A percentile compares a stretch with the other conserved stretches of the same genome.
phyloP scores from a whole-genome alignment of 2,797 vertebrate genomes.

The Tachyglossus aculeatus region DNA sequence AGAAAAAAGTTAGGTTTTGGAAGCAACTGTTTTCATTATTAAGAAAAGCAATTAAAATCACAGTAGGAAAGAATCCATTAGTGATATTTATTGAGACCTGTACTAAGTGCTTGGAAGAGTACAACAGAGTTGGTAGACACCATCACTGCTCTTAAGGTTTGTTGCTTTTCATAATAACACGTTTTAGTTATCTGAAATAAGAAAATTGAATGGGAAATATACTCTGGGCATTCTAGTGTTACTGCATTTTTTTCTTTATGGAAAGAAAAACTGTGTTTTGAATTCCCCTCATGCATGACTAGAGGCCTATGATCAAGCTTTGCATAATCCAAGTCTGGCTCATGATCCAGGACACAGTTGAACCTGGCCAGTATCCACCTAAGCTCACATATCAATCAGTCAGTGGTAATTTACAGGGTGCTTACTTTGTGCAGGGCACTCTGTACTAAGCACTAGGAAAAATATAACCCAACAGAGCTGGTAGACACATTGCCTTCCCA shows the following conservation, averaged over 20 bases:
- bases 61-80: slow-evolving; percentile 10
- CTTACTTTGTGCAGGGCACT: no score
- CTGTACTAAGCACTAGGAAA: no score
- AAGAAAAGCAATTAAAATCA: background rate
- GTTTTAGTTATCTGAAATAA: background rate
- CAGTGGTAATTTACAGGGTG: no score
- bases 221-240: slow-evolving; percentile 1
- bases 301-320: no score
- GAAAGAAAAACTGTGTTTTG: slow-evolving; percentile 15
- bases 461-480: no score
- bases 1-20: background rate
- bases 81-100: no score
- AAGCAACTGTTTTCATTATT: background rate
- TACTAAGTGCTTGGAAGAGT: no score
- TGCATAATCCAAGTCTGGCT: no score
- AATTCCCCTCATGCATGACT: slow-evolving; percentile 2
- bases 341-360: no score
- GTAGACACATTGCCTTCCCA: no score
- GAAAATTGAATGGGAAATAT: background rate
- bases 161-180: background rate
- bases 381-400: no score
- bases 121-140: background rate
- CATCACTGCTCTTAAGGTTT: background rate
- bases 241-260: slow-evolving; percentile 9
- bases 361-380: no score